These are phyloP conservation scores for Drosophila niveifrons DNA, from an alignment of 2,888 invertebrate species.

Conservation along the genomic window DNA sequence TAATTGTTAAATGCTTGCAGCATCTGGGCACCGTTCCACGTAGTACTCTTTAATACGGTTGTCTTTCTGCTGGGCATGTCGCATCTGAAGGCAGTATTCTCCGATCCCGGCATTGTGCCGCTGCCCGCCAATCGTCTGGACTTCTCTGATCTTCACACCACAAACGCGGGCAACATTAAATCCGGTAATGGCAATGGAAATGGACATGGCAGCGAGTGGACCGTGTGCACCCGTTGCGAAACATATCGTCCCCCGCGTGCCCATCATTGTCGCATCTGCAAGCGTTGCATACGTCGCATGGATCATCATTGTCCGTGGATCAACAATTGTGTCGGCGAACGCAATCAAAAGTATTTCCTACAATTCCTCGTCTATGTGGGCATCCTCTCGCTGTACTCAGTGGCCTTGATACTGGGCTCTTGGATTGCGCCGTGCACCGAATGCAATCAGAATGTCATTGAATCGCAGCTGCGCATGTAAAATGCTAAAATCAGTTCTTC, in stretches of 20 bases:
- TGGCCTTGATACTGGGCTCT: slow-evolving; percentile 89
- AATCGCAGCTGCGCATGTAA: slow-evolving; percentile 91
- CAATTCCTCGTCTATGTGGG: slow-evolving; percentile 94
- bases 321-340: slow-evolving; percentile 96
- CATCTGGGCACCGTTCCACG: slow-evolving; percentile 93
- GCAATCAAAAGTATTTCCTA: slow-evolving; percentile 96
- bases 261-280: slow-evolving; percentile 95
- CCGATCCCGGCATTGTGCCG: slow-evolving; percentile 96
- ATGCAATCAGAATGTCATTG: slow-evolving; percentile 88
- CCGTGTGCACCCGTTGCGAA: slow-evolving; percentile 90
- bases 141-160: slow-evolving; percentile 92
- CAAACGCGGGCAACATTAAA: slow-evolving; percentile 85
- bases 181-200: slow-evolving; percentile 82
- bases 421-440: slow-evolving; percentile 90
- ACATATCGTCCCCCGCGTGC: slow-evolving; percentile 93
- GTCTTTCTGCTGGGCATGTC: slow-evolving; percentile 91
- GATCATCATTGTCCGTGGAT: slow-evolving; percentile 94
- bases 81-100: slow-evolving; percentile 93
- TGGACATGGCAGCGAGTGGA: slow-evolving; percentile 90
- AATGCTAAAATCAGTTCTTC: no score
- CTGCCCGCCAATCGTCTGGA: slow-evolving; percentile 90
- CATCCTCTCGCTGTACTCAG: slow-evolving; percentile 88
- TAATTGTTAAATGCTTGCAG: slow-evolving; percentile 84
- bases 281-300: slow-evolving; percentile 89
- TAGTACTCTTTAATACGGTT: slow-evolving; percentile 91